Evolutionary conservation across 2,113 vertebrate genomes (phyloP), one percentile per base, ranked within the genome.

Genomic region (Dascyllus trimaculatus): DNA sequence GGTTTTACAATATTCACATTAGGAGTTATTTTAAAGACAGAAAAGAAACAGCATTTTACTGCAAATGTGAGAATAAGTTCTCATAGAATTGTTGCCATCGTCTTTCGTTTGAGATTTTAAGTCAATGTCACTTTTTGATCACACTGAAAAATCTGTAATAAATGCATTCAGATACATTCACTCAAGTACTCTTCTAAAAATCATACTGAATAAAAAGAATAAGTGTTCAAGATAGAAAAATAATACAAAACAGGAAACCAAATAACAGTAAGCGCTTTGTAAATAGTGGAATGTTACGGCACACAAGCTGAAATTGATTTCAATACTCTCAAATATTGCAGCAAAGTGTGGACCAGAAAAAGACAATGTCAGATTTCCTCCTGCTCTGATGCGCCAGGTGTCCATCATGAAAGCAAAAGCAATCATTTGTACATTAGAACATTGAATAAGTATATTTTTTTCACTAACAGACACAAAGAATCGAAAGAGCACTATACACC

Each of bases 391-490:
- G 60, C 51, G 53, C 24, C 51, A 29, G 60, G 19, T 24, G 7
- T 17, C 24, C 43, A 26, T 67, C 62, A 40, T 77, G 38, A 71
- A 66, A 45, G 40, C 54, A 21, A 5, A 70, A 74, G 13, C 40
- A 66, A 78, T 75, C 72, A 75, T 64, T 71, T 40, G 60, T 80
- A 61, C 24, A 59, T 51, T 45, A 60, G 52, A 40, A 52, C 46
- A 53, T 21, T 0, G 2, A 17, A 56, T 48, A 32, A 48, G 58
- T 40, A 17, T 18, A 69, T 45, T 58, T 68, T 51, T 70, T 66
- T 71, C 32, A 67, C n/a, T 4, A 43, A 54, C 52, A 66, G 5
- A 46, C 18, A 45, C 26, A 57, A 60, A 29, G 17, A 83, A 71
- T 69, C 24, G 58, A 78, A 81, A 66, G 15, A 19, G 35, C 45